Base-by-base conservation (phyloP, 2,888 invertebrate genomes). In the Tenodera sinensis region DNA sequence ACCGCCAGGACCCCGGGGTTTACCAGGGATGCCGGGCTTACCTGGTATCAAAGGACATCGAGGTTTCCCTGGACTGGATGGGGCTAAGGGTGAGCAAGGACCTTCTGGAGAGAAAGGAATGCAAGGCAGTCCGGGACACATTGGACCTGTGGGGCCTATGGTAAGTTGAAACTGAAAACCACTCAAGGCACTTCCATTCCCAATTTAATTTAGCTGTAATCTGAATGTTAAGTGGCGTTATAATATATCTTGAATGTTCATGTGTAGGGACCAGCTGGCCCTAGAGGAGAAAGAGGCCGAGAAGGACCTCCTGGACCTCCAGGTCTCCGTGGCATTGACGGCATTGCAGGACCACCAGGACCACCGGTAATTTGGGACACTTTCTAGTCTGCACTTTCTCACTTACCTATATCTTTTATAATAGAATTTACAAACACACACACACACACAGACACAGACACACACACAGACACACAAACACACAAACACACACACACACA, bases 31-130 rank as follows among this genome's bases (percentile, higher is more conserved):
- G 93, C 97, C 97, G 0, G 97, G 97, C 0, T 93, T 97, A 8
- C 97, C 97, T 3, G 98, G 98, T 3, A 93, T 96, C 0, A 98
- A 98, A 93, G 98, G 98, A 0, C 97, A 98, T 92, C 94, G 97
- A 87, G 98, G 98, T 2, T 97, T 96, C 91, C 95, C 95, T 27
- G 98, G 98, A 28, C 93, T 96, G 89, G 97, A 97, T 92, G 98
- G 98, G 0, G 93, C 95, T 6, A 98, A 97, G 93, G 98, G 98
- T 7, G 97, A 97, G 91, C 96, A 96, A 92, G 98, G 98, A 0
- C 92, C 94, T 2, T 89, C 94, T 6, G 98, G 98, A 42, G 97
- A 97, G 91, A 97, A 97, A 92, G 97, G 97, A 4, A 93, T 95
- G 0, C 93, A 94, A 34, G 97, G 97, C 15, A 92, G 94, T 89